Base-by-base conservation (phyloP, 1,140 invertebrate species). In the Heterodera schachtii region DNA sequence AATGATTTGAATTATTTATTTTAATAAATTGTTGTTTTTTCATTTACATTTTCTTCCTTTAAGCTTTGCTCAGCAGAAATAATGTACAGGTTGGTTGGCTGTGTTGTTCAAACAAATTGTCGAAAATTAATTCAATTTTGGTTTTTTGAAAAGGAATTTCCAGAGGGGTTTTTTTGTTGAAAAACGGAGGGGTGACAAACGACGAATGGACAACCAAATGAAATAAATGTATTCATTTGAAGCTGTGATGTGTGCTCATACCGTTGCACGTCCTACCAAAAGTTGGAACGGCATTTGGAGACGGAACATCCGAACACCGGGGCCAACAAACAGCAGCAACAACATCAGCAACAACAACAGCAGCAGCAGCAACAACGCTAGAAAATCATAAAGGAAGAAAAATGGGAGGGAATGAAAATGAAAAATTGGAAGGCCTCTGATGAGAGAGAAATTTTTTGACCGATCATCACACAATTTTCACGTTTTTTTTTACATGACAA, bases 211-310 rank as follows among this genome's bases (percentile, higher is more conserved):
- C 9, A 52, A 11, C 3, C 52, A 52, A 8, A 52, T 52, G n/a
- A n/a, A n/a, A n/a, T 52, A 1, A 52, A 11, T 52, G 52, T 8
- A 11, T 4, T 19, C 16, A 19, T 44, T 16, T 64, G 11, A 13
- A 64, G 64, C 5, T 78, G 77, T 21, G 77, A 78, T n/a, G 77
- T 88, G 46, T 89, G 87, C 77, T 52, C 82, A 7, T 88, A 87
- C 83, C 84, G 85, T 44, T 88, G 87, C 67, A 84, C 78, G 43
- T 84, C 78, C 43, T 88, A 88, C 84, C 84, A 83, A 75, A 84
- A 70, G 19, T 81, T 88, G 3, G 87, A 88, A 60, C 67, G 44
- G 2, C 87, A 88, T 80, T 75, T 88, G 57, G 57, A 64, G 5
- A 19, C 16, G 57, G 57, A 64, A 19, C 57, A 64, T 64, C 57